Evolutionary conservation across 2,113 vertebrate genomes (phyloP).

Genomic region (Tetraodon nigroviridis): DNA sequence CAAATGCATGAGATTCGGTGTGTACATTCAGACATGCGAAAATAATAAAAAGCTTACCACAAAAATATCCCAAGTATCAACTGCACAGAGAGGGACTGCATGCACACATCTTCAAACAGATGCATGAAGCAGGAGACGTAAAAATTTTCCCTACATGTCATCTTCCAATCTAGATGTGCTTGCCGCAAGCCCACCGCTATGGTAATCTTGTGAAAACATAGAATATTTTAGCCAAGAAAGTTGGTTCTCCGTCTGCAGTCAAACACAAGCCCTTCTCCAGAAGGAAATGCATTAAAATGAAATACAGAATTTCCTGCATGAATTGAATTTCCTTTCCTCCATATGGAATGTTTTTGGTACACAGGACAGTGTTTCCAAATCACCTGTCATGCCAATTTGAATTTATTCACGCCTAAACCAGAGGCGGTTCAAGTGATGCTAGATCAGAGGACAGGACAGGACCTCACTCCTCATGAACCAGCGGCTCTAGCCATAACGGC

Average conservation of each 20-base stretch:
- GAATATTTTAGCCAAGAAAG: background rate
- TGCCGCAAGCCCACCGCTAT: too few relatives aligned
- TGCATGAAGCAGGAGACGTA: too few relatives aligned
- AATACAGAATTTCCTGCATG: background rate
- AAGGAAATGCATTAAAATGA: background rate
- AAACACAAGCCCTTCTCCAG: background rate
- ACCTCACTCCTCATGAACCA: slow-evolving; percentile 11
- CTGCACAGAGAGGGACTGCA: too few relatives aligned
- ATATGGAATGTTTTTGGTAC: slow-evolving; percentile 9
- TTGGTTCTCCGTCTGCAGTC: slow-evolving; percentile 2
- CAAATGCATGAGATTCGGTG: too few relatives aligned
- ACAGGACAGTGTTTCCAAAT: slow-evolving; percentile 33
- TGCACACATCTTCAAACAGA: too few relatives aligned
- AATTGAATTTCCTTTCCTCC: too few relatives aligned
- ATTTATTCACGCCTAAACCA: slow-evolving; percentile 44
- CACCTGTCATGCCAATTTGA: slow-evolving; percentile 37
- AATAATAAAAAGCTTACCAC: too few relatives aligned
- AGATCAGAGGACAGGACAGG: slow-evolving; percentile 32
- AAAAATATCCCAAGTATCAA: too few relatives aligned
- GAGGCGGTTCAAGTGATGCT: slow-evolving; percentile 41
- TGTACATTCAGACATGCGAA: too few relatives aligned
- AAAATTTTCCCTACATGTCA: too few relatives aligned
- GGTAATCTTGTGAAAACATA: background rate
- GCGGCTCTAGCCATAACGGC: background rate
- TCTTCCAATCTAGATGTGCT: too few relatives aligned